Percentiles rank a stretch among this genome's conserved stretches.
phyloP scores from a whole-genome alignment of 2,797 vertebrate species.

The Pseudomugil gertrudae region DNA sequence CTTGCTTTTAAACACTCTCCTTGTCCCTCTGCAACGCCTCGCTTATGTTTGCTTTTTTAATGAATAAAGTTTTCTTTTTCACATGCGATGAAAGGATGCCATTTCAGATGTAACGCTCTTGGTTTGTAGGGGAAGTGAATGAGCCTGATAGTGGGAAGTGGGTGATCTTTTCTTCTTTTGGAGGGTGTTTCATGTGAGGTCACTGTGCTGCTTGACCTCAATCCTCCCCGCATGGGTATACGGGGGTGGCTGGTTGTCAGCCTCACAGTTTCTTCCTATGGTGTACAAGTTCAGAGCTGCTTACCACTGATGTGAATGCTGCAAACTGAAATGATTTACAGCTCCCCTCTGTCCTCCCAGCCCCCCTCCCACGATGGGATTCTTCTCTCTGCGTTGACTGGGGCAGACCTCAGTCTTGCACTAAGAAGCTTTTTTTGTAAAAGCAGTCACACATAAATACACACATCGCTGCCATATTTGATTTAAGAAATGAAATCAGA shows the following conservation, averaged over 20 bases:
- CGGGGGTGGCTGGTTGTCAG: constrained; percentile 32
- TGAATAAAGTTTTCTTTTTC: constrained; percentile 43
- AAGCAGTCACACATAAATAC: background rate
- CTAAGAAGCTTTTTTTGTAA: constrained; percentile 3
- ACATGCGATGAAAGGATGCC: constrained; percentile 51
- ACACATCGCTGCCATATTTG: background rate
- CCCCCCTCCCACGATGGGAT: constrained; percentile 43
- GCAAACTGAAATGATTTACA: constrained; percentile 59
- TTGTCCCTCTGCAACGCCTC: background rate
- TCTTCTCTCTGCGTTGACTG: constrained; percentile 51
- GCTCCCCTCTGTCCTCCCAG: constrained; percentile 34
- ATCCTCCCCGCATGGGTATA: constrained; percentile 49
- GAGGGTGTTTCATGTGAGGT: constrained; percentile 57
- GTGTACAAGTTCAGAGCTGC: constrained; percentile 67
- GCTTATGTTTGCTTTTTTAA: constrained; percentile 13
- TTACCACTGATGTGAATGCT: constrained; percentile 47
- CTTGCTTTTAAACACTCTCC: constrained; percentile 52
- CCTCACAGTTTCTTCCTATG: constrained; percentile 47
- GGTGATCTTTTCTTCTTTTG: constrained; percentile 60
- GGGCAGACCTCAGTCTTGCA: constrained; percentile 36
- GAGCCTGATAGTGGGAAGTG: background rate
- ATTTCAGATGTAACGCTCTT: constrained; percentile 49
- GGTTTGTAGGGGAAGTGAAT: constrained; percentile 45
- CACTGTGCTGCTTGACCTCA: constrained; percentile 63
- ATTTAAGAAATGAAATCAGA: background rate